phyloP scores from a whole-genome alignment of 2,888 invertebrate genomes.

The Ormyrus rosae region DNA sequence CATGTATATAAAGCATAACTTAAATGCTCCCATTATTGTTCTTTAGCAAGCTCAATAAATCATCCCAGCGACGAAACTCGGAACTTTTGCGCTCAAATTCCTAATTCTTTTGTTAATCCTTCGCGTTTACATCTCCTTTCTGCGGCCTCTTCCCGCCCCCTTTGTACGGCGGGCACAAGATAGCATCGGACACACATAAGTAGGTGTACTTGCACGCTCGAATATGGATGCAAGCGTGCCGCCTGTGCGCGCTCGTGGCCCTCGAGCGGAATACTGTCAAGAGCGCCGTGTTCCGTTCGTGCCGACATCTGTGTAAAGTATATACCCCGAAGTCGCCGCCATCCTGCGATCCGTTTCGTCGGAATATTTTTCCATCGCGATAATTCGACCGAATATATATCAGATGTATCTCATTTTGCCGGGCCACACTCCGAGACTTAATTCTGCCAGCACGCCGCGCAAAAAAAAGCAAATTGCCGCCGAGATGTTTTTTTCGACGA shows the following conservation, averaged over 20 bases:
- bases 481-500: slow-evolving; percentile 39
- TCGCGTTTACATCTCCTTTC: background rate
- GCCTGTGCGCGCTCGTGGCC: slow-evolving; percentile 30
- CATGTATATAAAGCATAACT: too few relatives aligned
- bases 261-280: slow-evolving; percentile 52
- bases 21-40: too few relatives aligned
- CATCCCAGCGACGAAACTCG: too few relatives aligned
- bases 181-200: slow-evolving; percentile 46
- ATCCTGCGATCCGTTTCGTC: slow-evolving; percentile 22
- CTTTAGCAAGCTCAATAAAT: too few relatives aligned
- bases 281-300: slow-evolving; percentile 34
- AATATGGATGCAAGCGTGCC: slow-evolving; percentile 13
- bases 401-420: slow-evolving; percentile 29
- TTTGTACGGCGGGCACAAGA: slow-evolving; percentile 28
- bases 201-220: slow-evolving; percentile 32
- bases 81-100: background rate
- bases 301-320: slow-evolving; percentile 44
- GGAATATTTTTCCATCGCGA: slow-evolving; percentile 52
- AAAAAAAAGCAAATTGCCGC: slow-evolving; percentile 4
- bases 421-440: background rate
- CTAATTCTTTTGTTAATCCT: slow-evolving; percentile 21
- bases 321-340: slow-evolving; percentile 5
- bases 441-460: slow-evolving; percentile 7
- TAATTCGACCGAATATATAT: slow-evolving; percentile 27
- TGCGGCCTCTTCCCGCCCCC: background rate